A percentile compares a stretch with the other conserved stretches of the same genome.
These are phyloP conservation scores for Charadrius vociferus DNA, from an alignment of 2,113 vertebrate species.

Conservation along the genomic window DNA sequence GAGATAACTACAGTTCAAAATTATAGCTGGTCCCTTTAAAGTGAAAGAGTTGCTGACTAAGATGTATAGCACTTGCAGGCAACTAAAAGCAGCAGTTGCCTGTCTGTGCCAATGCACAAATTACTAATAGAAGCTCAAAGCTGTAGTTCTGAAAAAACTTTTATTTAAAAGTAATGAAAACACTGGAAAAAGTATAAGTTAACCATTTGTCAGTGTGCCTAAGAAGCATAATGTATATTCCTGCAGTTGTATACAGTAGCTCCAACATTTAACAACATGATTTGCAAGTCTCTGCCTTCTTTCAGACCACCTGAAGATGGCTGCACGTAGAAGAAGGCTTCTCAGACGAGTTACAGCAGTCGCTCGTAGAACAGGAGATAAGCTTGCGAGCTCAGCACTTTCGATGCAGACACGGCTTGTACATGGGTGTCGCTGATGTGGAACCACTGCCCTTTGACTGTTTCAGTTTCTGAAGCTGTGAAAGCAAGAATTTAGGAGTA, in stretches of 20 bases:
- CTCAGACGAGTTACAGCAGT: constrained; percentile 66
- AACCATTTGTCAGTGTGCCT: neutral
- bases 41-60: neutral
- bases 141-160: neutral
- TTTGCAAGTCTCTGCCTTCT: neutral
- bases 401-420: constrained; percentile 82
- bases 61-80: neutral
- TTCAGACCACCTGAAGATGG: neutral
- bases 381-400: constrained; percentile 90
- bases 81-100: neutral
- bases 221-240: neutral
- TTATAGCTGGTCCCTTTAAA: neutral
- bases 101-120: neutral
- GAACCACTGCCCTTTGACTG: constrained; percentile 88
- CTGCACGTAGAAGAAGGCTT: neutral
- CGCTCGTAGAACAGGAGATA: constrained; percentile 98
- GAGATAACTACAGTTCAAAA: neutral
- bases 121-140: neutral
- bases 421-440: constrained; percentile 91
- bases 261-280: neutral
- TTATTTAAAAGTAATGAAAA: constrained; percentile 53
- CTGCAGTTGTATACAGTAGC: neutral
- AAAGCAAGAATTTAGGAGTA: neutral
- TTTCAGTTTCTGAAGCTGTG: constrained; percentile 71
- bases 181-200: constrained; percentile 36